Base-by-base conservation (phyloP, 2,113 vertebrate genomes). In the Butorides virescens region DNA sequence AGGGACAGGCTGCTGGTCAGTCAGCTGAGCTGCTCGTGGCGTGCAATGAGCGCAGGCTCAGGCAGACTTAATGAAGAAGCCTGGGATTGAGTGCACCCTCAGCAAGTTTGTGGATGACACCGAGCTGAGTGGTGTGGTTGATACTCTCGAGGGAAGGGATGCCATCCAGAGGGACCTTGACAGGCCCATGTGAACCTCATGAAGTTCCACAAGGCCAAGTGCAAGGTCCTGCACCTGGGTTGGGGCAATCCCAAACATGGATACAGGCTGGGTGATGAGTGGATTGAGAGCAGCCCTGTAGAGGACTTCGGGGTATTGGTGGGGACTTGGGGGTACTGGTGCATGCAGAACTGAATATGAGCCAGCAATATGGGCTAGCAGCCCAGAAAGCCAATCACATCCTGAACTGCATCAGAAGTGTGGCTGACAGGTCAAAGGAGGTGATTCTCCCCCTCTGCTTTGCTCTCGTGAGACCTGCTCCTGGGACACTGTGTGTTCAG, bases 111-210 rank as follows among this genome's bases (percentile, higher is more conserved):
- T 1, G 1, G 39, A 3, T 37, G 30, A 13, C 55, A 46, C 11
- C 44, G 16, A 56, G 21, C 29, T 50, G 50, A 25, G 44, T 14
- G 25, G 7, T 26, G 68, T 10, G 29, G 36, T 3, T 19, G 13
- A 12, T 32, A 8, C 11, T 14, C 11, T 7, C 10, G 29, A 61
- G 62, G 26, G 36, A 79, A 46, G 9, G 36, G 72, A 30, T 34
- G 5, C 5, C 12, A 46, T 29, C 25, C 67, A 52, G 62, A 50
- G 39, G 21, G 56, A 30, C 36, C 29, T 13, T 11, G 36, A 16
- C 37, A 46, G 58, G 22, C 10, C 5, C 0, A 0, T 19, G 32
- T 0, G 1, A 59, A 59, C 5, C 2, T 46, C 5, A 1, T 15
- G 18, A 29, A 47, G 16, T 19, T 49, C 37, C 11, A 3, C 7